Evolutionary conservation across 2,797 vertebrate species (phyloP).

Genomic region (Tenualosa thibaudeaui): DNA sequence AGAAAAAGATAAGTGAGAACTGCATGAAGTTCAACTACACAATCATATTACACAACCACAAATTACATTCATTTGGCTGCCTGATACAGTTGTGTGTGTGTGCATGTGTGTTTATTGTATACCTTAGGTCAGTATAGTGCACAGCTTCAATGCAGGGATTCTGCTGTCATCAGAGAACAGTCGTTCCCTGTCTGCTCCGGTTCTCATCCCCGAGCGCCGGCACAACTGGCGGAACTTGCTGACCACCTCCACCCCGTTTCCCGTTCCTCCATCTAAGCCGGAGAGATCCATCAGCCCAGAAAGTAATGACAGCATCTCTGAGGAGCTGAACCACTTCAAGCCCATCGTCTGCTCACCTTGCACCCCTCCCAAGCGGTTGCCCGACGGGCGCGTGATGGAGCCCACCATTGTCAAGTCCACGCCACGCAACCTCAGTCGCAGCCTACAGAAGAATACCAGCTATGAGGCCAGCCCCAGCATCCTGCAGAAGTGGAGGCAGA

Average conservation of each 20-base stretch:
- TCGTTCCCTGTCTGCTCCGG: slow-evolving; percentile 85
- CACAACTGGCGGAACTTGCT: slow-evolving; percentile 64
- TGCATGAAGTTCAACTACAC: neutral
- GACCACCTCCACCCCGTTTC: slow-evolving; percentile 53
- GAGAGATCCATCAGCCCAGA: slow-evolving; percentile 91
- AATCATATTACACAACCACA: too few relatives aligned
- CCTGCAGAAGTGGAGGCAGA: slow-evolving; percentile 93
- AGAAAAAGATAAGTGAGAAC: too few relatives aligned
- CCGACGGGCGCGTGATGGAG: slow-evolving; percentile 85
- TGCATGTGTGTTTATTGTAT: neutral
- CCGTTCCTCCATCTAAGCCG: slow-evolving; percentile 65
- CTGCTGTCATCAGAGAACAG: slow-evolving; percentile 89
- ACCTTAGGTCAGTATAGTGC: slow-evolving; percentile 63
- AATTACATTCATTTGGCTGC: neutral
- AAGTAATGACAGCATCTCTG: slow-evolving; percentile 98
- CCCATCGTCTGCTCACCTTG: slow-evolving; percentile 96
- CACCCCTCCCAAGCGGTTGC: slow-evolving; percentile 91
- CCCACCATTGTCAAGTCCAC: slow-evolving; percentile 93
- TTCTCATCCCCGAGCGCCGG: slow-evolving; percentile 77
- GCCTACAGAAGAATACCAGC: slow-evolving; percentile 85
- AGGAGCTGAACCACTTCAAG: slow-evolving; percentile 97
- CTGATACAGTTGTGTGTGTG: neutral
- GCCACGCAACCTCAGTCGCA: slow-evolving; percentile 85
- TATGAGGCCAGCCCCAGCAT: slow-evolving; percentile 90
- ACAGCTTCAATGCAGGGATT: slow-evolving; percentile 80